A percentile compares a stretch with the other conserved stretches of the same genome.
These are phyloP conservation scores for Hippasteria phrygiana DNA, from an alignment of 53 echinoderm and acorn worm genomes.

Conservation along the genomic window DNA sequence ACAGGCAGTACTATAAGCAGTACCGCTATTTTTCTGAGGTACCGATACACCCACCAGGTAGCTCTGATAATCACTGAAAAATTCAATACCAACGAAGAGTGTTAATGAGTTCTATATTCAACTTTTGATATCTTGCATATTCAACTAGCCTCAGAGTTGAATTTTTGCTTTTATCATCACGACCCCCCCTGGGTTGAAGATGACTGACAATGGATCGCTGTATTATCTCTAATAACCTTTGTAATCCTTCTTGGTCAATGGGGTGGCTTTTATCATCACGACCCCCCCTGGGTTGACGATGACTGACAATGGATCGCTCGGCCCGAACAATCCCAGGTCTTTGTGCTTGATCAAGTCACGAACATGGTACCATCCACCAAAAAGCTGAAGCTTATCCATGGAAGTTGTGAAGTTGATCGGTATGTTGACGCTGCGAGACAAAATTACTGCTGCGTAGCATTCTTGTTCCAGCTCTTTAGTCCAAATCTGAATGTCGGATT, in stretches of 20 bases:
- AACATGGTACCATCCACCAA: constrained; percentile 44
- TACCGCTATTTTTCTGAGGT: too few relatives aligned
- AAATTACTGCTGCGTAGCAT: constrained; percentile 75
- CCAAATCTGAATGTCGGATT: constrained; percentile 70
- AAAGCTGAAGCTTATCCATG: constrained; percentile 57
- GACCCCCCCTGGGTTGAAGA: too few relatives aligned
- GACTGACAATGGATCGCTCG: constrained; percentile 50
- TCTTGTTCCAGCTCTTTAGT: constrained; percentile 68
- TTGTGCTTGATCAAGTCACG: constrained; percentile 77
- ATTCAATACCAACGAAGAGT: too few relatives aligned
- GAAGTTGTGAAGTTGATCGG: constrained; percentile 69
- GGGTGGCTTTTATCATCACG: constrained; percentile 78
- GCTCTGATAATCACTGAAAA: too few relatives aligned
- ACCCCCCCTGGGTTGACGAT: constrained; percentile 76
- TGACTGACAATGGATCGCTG: too few relatives aligned
- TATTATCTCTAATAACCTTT: neutral
- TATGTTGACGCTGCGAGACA: constrained; percentile 65
- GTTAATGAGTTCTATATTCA: too few relatives aligned
- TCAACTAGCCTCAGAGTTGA: too few relatives aligned
- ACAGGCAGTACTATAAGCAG: too few relatives aligned
- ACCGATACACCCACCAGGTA: too few relatives aligned
- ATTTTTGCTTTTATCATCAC: too few relatives aligned
- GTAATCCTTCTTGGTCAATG: neutral
- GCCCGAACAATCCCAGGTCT: constrained; percentile 69
- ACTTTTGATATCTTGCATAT: too few relatives aligned